Base-by-base conservation (phyloP, 2,888 invertebrate genomes). In the Rhaphigaster nebulosa region DNA sequence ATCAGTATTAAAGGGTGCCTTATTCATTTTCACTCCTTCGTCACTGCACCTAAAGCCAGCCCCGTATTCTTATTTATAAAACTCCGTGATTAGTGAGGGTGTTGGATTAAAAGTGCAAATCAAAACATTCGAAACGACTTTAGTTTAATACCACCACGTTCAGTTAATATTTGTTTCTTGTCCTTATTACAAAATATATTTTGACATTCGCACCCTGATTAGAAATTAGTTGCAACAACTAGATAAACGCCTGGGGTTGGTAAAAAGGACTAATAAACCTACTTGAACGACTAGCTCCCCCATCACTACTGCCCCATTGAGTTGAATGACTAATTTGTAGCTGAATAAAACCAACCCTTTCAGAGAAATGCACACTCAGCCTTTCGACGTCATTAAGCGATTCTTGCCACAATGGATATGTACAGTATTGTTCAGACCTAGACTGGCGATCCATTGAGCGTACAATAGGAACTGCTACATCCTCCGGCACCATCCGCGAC, bases 401-500 rank as follows among this genome's bases (percentile, higher is more conserved):
- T 76, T 76, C 38, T 76, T 8, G 70, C 70, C 70, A 76, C 34
- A 76, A 76, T 76, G 70, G 70, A 34, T 38, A 20, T 38, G 70
- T 20, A 76, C 6, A 20, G 34, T 34, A 34, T 76, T 34, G 34
- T 34, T 23, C 20, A 23, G 38, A 8, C 6, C 20, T 8, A 2
- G 34, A 20, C 34, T 20, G 34, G 70, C 70, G 70, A 76, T 76
- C 70, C 70, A 76, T 76, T 23, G 70, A 20, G 70, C 8, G 18
- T 34, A 76, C 70, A 76, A 76, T 76, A 76, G 70, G 70, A 76
- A 23, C 70, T 76, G 70, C 70, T 76, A 38, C 70, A 76, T 76
- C 70, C 70, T 76, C 70, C 38, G 70, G 1, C 70, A 23, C 34
- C 34, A 38, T 76, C 34, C 20, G 70, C 70, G 70, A 20, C 70